A percentile compares a stretch with the other conserved stretches of the same genome.
Conservation (phyloP, 2,113 vertebrate genomes). For the Copsychus sechellarum region DNA sequence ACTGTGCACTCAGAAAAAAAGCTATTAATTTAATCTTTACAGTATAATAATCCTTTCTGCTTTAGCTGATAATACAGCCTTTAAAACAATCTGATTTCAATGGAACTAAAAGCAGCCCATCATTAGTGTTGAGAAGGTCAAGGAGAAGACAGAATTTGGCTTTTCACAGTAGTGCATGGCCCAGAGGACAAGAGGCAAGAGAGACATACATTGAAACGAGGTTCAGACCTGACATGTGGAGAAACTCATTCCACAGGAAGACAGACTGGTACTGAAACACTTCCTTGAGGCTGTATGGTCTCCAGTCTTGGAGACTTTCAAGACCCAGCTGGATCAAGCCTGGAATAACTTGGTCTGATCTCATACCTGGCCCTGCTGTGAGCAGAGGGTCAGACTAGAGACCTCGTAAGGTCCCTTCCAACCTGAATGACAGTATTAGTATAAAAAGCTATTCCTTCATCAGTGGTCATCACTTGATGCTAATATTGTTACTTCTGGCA, state of each 20-base stretch:
- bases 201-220: fast-evolving
- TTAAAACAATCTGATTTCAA: background rate
- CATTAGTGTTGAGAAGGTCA: background rate
- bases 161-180: background rate
- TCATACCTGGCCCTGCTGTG: background rate
- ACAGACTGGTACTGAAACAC: background rate
- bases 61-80: background rate
- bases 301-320: background rate
- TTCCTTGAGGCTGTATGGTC: background rate
- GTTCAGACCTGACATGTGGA: background rate
- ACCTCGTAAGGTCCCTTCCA: background rate
- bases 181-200: background rate
- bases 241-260: background rate
- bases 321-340: background rate
- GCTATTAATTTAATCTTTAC: background rate
- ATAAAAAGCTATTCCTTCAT: background rate
- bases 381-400: background rate
- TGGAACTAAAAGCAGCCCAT: background rate
- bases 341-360: background rate
- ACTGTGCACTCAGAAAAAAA: background rate
- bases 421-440: background rate
- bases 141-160: background rate
- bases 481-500: fast-evolving
- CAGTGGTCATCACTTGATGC: background rate
- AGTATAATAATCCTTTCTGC: background rate